phyloP scores from a whole-genome alignment of 2,113 vertebrate genomes.

The Lamprotornis superbus region DNA sequence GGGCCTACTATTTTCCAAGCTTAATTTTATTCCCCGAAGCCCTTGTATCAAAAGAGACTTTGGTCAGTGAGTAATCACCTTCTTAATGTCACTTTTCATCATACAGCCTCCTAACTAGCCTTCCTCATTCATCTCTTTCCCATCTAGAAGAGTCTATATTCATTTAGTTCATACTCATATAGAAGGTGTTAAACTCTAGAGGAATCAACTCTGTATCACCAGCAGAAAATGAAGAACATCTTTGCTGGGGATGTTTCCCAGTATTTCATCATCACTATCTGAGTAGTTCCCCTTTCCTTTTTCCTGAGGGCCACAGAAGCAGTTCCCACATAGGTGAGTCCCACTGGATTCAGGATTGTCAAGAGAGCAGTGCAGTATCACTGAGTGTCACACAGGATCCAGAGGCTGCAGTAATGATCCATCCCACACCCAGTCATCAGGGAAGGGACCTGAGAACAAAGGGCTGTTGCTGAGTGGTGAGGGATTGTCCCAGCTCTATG shows the following conservation, averaged over 20 bases:
- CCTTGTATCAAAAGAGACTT: background rate
- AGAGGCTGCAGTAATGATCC: background rate
- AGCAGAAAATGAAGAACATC: background rate
- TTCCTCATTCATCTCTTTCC: background rate
- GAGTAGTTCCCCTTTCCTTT: background rate
- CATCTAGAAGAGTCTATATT: background rate
- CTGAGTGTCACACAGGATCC: background rate
- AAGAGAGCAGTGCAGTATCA: background rate
- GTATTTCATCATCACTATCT: background rate
- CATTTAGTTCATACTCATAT: background rate
- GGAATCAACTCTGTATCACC: background rate
- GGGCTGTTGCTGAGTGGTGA: background rate
- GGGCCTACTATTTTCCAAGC: background rate
- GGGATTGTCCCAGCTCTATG: background rate
- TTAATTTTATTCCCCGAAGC: background rate
- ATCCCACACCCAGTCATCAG: background rate
- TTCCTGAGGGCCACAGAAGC: background rate
- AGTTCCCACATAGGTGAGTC: accelerated
- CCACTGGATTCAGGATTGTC: background rate
- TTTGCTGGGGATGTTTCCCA: background rate
- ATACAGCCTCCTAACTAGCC: background rate
- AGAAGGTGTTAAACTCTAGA: background rate
- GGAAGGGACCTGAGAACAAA: background rate
- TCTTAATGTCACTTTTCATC: background rate
- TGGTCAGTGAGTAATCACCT: background rate